A percentile compares a stretch with the other conserved stretches of the same genome.
phyloP scores from a whole-genome alignment of 2,888 invertebrate species.

The Hydraecia micacea region DNA sequence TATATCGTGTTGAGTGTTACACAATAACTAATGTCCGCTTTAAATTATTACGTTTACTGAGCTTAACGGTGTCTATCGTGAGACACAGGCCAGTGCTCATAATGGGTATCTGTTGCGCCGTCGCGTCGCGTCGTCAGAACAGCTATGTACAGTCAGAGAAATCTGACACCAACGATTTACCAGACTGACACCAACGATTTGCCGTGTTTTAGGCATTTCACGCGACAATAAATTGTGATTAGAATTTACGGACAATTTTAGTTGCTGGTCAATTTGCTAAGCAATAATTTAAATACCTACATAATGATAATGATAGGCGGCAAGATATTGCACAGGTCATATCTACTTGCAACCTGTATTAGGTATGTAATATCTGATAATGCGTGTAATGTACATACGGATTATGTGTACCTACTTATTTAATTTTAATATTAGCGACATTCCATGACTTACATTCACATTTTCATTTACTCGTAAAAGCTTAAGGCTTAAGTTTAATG shows the following conservation, averaged over 20 bases:
- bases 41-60: background rate
- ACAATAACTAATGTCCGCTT: background rate
- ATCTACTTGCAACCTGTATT: background rate
- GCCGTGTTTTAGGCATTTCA: background rate
- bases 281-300: background rate
- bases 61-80: background rate
- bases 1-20: background rate
- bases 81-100: background rate
- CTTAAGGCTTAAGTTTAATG: constrained; percentile 7
- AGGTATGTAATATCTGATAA: background rate
- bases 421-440: constrained; percentile 9
- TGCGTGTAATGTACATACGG: background rate
- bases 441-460: constrained; percentile 38
- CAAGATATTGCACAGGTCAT: background rate
- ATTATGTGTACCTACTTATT: background rate
- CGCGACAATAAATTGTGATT: background rate
- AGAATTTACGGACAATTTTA: background rate
- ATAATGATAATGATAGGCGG: background rate
- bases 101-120: background rate
- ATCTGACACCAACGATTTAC: background rate
- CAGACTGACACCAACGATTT: too few species aligned
- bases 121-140: background rate
- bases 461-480: background rate
- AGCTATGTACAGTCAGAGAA: background rate
- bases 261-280: background rate